Evolutionary conservation across 2,888 invertebrate genomes (phyloP), one percentile per base, ranked within the genome.

Genomic region (Amiota mariae): DNA sequence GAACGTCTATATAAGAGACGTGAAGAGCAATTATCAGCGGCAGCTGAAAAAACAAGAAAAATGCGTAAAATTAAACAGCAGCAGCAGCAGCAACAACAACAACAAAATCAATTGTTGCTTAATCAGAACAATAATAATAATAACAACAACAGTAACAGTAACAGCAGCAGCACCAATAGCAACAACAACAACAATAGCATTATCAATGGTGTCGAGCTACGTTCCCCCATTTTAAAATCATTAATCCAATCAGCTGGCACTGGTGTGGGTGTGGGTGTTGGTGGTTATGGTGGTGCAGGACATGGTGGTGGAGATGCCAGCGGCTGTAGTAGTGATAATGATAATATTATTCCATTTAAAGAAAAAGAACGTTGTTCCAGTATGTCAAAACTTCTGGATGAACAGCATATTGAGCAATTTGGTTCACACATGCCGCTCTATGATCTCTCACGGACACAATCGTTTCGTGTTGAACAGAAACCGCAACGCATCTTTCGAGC

Each of bases 291-390:
- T 15, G 18, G n/a, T n/a, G n/a, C n/a, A n/a, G n/a, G n/a, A n/a
- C n/a, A 57, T 15, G 18, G 1, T 8, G 20, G 9, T 9, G 15
- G 6, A 9, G 54, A 6, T n/a, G 51, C 2, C 51, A n/a, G 13
- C 12, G 4, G 13, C 12, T n/a, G n/a, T n/a, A n/a, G 13, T 3
- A 18, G 10, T 18, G 18, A 13, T 10, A 13, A 3, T 18, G 18
- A 13, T 13, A 13, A 13, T 18, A 56, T 71, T 9, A 82, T 76
- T 49, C 79, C 80, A n/a, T 75, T 93, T n/a, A 91, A 92, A 59
- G 94, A 95, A 77, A 96, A 96, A 86, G 96, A 96, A 87, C 92
- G 95, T 75, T 95, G 96, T 82, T 95, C 95, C 77, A 96, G 96
- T 24, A 94, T 96, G 94, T 96, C 96, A 10, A 93, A 96, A 80